Base-by-base conservation (phyloP, 1,140 invertebrate species). In the Drosophila melanogaster region DNA sequence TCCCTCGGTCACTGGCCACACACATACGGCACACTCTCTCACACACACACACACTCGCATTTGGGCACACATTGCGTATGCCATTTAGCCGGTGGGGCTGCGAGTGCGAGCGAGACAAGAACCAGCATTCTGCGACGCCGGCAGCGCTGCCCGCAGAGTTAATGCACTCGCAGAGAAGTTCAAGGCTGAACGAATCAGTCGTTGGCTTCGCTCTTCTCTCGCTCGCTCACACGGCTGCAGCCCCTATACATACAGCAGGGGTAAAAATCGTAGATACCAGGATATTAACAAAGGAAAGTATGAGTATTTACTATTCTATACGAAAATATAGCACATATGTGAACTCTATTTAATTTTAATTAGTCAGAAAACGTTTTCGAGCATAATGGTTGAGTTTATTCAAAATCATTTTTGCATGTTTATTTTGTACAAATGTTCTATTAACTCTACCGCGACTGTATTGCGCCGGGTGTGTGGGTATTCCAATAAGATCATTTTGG, bases 101-200 rank as follows among this genome's bases (percentile, higher is more conserved):
- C 37, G 37, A 30, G 77, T 47, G 58, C 57, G 26, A 61, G 17
- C 46, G 59, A 38, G 33, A 50, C 22, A 51, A 47, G 26, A 41
- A 22, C 47, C 53, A 58, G 50, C 62, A 53, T 70, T 83, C 65
- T 85, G 64, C 49, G 54, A 41, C 59, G 58, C 19, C 40, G 22
- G 44, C 58, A 41, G 60, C 72, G 54, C 47, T 50, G 81, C 41
- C 56, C 76, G 69, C 75, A 87, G 79, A 90, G 87, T 90, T 90
- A 90, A 90, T 90, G 87, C 87, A 90, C 87, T 90, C 87, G 65
- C 53, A 71, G 70, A 90, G 87, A 90, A 90, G 87, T 90, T 90
- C 87, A 90, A 90, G 87, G 87, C 87, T 90, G 89, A 89, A 83
- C 87, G 84, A 90, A 90, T 90, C 87, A 84, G 87, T 89, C 87